Base-by-base conservation (phyloP, 2,888 invertebrate genomes). In the Fabriciana adippe region DNA sequence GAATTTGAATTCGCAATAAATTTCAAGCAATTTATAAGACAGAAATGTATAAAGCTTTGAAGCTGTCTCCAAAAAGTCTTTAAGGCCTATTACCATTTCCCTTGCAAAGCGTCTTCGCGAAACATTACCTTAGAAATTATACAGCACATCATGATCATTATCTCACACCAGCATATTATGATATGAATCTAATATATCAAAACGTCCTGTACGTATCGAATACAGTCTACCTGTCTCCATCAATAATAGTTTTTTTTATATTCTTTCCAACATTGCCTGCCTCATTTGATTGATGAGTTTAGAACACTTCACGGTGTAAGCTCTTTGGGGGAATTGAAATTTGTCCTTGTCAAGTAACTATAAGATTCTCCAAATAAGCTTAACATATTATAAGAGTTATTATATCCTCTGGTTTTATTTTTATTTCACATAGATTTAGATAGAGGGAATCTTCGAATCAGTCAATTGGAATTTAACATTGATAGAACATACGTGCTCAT, bases 201-300 rank as follows among this genome's bases (percentile, higher is more conserved):
- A 85, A 83, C 79, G 81, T 73, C 81, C 83, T 82, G 81, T 79
- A 77, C 76, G 76, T 78, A 78, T 81, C 78, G 79, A 79, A 81
- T 81, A 72, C 73, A 73, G 74, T 74, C 81, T 88, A 88, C 87
- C 88, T 90, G 89, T 89, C 89, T 84, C 84, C 89, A 91, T 92
- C 90, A 91, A 90, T 90, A 88, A 90, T 79, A 79, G 86, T 56
- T 56, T 89, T 89, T n/a, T 88, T 90, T 89, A 85, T 84, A 81
- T 81, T 76, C 76, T 77, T 81, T 83, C 82, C 79, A 82, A 84
- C 82, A 82, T 86, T 85, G 86, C 85, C 84, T 86, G 82, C 83
- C 85, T 81, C 80, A 71, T 74, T 85, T 90, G 91, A 92, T 91
- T 83, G 89, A 92, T 92, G 87, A 77, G 78, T 80, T 82, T 84